Percentiles rank a stretch among this genome's conserved stretches.
These are phyloP conservation scores for Conus canariensis DNA, from an alignment of 2,888 invertebrate genomes.

Conservation along the genomic window DNA sequence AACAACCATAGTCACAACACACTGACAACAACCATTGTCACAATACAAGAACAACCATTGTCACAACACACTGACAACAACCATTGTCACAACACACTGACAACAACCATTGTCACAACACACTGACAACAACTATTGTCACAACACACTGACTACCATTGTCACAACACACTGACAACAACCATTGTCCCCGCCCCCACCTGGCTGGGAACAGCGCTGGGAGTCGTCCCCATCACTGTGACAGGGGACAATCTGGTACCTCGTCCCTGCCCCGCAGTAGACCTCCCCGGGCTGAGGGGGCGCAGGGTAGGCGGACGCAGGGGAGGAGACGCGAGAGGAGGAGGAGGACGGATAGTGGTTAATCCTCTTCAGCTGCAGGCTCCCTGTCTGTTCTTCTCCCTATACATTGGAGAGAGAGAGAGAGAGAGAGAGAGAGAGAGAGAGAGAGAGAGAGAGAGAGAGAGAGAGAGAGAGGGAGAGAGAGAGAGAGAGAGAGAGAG, in stretches of 20 bases:
- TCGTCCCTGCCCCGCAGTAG: conserved; percentile 72
- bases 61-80: no score
- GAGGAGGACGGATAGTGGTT: neutral
- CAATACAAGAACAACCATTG: no score
- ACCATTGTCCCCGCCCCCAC: neutral
- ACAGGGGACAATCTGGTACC: conserved; percentile 70
- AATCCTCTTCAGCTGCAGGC: neutral
- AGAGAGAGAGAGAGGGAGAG: neutral
- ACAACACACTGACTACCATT: no score
- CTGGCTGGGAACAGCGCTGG: neutral
- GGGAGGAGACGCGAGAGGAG: neutral
- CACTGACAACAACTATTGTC: no score
- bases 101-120: no score
- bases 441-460: no score
- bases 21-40: no score
- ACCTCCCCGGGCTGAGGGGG: conserved; percentile 3
- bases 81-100: no score
- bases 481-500: neutral
- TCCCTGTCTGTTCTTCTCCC: neutral
- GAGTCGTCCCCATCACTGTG: conserved; percentile 46
- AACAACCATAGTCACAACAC: no score
- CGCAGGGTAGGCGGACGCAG: conserved; percentile 54
- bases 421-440: no score
- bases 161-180: no score
- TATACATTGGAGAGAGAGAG: neutral